phyloP scores from a whole-genome alignment of 2,797 vertebrate genomes.

The Megalops cyprinoides region DNA sequence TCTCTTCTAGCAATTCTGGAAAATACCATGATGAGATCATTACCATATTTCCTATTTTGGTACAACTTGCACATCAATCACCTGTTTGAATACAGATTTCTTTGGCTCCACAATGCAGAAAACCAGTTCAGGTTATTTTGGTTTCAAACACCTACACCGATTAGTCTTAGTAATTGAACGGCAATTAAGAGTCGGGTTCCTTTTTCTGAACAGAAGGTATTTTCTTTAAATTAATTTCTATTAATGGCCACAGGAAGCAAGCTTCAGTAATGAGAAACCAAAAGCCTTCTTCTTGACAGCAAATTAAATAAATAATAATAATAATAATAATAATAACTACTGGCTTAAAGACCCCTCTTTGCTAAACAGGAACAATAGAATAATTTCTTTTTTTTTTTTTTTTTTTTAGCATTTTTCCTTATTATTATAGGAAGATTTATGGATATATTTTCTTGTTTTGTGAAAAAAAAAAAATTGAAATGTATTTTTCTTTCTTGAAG shows the following conservation, averaged over 20 bases:
- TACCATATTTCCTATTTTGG: slow-evolving; percentile 45
- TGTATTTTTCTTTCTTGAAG: slow-evolving; percentile 5
- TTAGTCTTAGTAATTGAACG: slow-evolving; percentile 77
- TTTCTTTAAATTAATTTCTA: too few species aligned
- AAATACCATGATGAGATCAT: slow-evolving; percentile 22
- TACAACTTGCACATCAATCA: slow-evolving; percentile 38
- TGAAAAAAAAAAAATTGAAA: not conserved
- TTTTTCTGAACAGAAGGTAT: slow-evolving; percentile 66
- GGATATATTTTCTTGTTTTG: slow-evolving; percentile 8
- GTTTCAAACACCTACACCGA: slow-evolving; percentile 54
- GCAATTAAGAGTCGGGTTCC: slow-evolving; percentile 75
- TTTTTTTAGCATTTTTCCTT: slow-evolving; percentile 1
- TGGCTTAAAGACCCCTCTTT: not conserved
- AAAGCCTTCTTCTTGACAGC: slow-evolving; percentile 38
- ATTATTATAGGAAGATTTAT: not conserved
- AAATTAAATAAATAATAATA: too few species aligned
- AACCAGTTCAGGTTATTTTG: slow-evolving; percentile 34
- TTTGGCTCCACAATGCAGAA: slow-evolving; percentile 34
- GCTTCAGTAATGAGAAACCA: slow-evolving; percentile 44
- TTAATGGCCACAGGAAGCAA: slow-evolving; percentile 37
- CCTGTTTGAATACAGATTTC: slow-evolving; percentile 50
- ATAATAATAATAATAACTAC: too few species aligned
- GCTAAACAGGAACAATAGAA: slow-evolving; percentile 7
- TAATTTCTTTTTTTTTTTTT: slow-evolving; percentile 13
- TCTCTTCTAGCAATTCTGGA: slow-evolving; percentile 32